Percentiles rank a stretch among this genome's conserved stretches.
Conservation (phyloP, 2,797 vertebrate species). For the Gobionotothen gibberifrons region DNA sequence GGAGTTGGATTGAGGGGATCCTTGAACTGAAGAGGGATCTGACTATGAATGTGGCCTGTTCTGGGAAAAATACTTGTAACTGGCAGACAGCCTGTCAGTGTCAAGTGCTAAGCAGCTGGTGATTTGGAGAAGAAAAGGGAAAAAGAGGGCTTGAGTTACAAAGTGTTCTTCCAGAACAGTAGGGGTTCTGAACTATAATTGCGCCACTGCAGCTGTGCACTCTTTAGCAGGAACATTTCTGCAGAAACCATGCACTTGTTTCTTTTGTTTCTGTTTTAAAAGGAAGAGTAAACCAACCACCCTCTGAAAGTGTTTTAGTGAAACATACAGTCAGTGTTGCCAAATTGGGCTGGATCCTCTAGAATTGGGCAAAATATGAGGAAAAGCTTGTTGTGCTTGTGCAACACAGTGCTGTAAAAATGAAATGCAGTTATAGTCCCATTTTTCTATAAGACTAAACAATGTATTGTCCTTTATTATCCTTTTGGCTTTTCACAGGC, state of each 20-base stretch:
- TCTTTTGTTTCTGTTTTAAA: slow-evolving; percentile 15
- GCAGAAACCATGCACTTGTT: slow-evolving; percentile 7
- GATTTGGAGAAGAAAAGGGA: slow-evolving; percentile 35
- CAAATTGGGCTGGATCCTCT: too few relatives aligned
- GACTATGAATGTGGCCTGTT: slow-evolving; percentile 42
- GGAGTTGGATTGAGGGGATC: slow-evolving; percentile 32
- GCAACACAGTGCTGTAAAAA: too few relatives aligned
- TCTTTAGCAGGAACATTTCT: slow-evolving; percentile 23
- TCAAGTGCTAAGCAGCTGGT: slow-evolving; percentile 49
- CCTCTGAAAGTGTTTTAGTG: background rate
- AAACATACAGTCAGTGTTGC: background rate
- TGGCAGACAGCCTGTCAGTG: slow-evolving; percentile 40
- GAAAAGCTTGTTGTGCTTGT: too few relatives aligned
- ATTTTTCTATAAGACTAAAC: too few relatives aligned
- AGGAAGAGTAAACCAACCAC: slow-evolving; percentile 13
- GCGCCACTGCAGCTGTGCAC: slow-evolving; percentile 54
- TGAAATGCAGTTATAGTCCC: too few relatives aligned
- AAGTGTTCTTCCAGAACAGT: slow-evolving; percentile 52
- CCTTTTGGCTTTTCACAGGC: too few relatives aligned
- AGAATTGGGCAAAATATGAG: too few relatives aligned
- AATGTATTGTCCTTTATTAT: too few relatives aligned
- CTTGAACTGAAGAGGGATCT: slow-evolving; percentile 37
- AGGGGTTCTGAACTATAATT: slow-evolving; percentile 51
- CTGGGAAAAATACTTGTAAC: slow-evolving; percentile 36
- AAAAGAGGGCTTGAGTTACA: slow-evolving; percentile 49